Evolutionary conservation across 2,113 vertebrate genomes (phyloP).

Genomic region (Notarius quadriscutis): DNA sequence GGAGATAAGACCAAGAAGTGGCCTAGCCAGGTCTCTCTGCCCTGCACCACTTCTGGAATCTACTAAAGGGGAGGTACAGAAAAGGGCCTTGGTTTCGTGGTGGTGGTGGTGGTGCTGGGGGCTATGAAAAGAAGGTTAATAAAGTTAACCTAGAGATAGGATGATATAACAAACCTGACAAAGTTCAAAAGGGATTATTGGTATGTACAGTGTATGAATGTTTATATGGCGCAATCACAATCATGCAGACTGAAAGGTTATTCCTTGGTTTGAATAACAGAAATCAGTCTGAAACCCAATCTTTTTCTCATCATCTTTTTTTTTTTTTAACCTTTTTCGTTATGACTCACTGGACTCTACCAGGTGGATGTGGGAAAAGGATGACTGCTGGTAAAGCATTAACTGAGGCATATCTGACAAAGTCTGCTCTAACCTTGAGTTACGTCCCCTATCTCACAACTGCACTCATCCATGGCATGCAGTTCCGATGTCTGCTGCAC

Average conservation of each 20-base stretch:
- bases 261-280: slow-evolving; percentile 22
- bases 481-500: slow-evolving; percentile 52
- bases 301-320: slow-evolving; percentile 27
- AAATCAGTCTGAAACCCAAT: slow-evolving; percentile 34
- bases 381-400: slow-evolving; percentile 52
- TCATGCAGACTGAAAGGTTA: slow-evolving; percentile 34
- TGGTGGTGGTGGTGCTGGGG: background rate
- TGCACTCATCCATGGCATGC: slow-evolving; percentile 54
- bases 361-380: slow-evolving; percentile 24
- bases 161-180: slow-evolving; percentile 32
- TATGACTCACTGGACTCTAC: slow-evolving; percentile 42
- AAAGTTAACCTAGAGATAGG: slow-evolving; percentile 16
- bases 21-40: slow-evolving; percentile 48
- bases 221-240: slow-evolving; percentile 18
- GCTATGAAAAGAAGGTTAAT: slow-evolving; percentile 36
- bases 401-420: slow-evolving; percentile 50
- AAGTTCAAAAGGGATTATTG: slow-evolving; percentile 28
- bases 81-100: background rate
- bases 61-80: slow-evolving; percentile 32
- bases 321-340: slow-evolving; percentile 8
- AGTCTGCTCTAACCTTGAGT: slow-evolving; percentile 54
- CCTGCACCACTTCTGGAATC: slow-evolving; percentile 42
- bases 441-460: slow-evolving; percentile 52
- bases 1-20: slow-evolving; percentile 46
- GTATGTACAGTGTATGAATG: background rate